Evolutionary conservation across 1,140 invertebrate genomes (phyloP).

Genomic region (Polypedilum pembai): DNA sequence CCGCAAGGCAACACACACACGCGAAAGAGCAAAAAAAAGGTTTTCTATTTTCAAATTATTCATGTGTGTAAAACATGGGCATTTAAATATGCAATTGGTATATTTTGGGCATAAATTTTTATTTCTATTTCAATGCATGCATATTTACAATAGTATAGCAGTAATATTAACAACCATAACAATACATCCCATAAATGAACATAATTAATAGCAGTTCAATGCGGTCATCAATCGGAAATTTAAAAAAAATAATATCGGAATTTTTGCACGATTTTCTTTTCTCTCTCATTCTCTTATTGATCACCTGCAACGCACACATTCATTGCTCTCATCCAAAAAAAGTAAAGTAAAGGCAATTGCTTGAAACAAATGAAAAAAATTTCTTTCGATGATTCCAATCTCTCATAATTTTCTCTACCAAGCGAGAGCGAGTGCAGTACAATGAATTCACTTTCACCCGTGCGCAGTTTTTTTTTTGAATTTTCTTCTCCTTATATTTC

Average conservation of each 20-base stretch:
- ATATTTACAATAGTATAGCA: background rate
- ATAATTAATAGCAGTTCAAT: conserved; percentile 13
- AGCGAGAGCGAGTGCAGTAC: background rate
- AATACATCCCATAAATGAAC: background rate
- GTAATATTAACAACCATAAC: too few relatives aligned
- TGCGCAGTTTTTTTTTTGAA: background rate
- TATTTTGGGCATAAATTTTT: background rate
- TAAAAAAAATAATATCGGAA: background rate
- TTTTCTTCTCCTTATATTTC: background rate
- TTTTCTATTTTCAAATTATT: conserved; percentile 17
- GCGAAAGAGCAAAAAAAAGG: background rate
- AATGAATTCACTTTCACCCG: conserved; percentile 6
- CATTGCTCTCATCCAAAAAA: background rate
- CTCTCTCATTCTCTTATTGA: background rate
- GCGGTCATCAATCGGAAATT: background rate
- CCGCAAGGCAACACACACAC: conserved; percentile 1
- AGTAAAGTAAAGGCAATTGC: background rate
- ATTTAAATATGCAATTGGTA: conserved; percentile 13
- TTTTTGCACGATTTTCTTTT: background rate
- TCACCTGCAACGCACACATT: background rate
- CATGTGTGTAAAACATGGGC: conserved; percentile 10
- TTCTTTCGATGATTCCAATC: background rate
- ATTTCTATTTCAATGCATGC: background rate
- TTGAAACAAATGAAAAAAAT: background rate
- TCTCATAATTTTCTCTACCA: conserved; percentile 4